These are phyloP conservation scores for Actinernus sp. DNA, from an alignment of 92 coral and sea anemone genomes.

Conservation along the genomic window DNA sequence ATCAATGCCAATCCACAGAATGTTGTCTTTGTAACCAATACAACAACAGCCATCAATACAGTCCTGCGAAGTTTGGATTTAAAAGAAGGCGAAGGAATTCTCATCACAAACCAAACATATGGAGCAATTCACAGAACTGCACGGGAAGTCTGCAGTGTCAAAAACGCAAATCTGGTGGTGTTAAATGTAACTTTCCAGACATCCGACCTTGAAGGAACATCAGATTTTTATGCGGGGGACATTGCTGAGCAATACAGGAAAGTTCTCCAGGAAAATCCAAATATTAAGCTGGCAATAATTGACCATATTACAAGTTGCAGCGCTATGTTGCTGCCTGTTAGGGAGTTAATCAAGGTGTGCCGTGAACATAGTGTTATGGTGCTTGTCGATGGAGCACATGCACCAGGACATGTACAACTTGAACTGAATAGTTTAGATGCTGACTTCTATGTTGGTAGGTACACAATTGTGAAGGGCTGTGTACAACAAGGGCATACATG, in stretches of 20 bases:
- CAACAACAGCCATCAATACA: constrained; percentile 70
- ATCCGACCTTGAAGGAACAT: constrained; percentile 62
- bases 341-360: constrained; percentile 69
- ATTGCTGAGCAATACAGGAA: constrained; percentile 70
- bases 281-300: constrained; percentile 64
- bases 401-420: constrained; percentile 84
- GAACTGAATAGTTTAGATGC: constrained; percentile 81
- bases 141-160: constrained; percentile 63
- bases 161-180: constrained; percentile 74
- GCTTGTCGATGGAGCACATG: constrained; percentile 87
- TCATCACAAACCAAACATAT: constrained; percentile 79
- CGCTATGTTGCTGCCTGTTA: constrained; percentile 75
- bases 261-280: constrained; percentile 72
- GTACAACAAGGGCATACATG: too few species aligned
- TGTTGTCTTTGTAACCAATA: constrained; percentile 72
- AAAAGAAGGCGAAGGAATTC: constrained; percentile 68
- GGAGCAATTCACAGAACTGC: constrained; percentile 71
- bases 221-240: constrained; percentile 63
- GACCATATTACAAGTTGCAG: constrained; percentile 78
- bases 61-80: constrained; percentile 61
- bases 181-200: constrained; percentile 79
- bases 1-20: constrained; percentile 61
- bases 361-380: constrained; percentile 72
- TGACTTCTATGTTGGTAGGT: constrained; percentile 85
- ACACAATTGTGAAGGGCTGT: too few species aligned